Evolutionary conservation across 2,113 vertebrate genomes (phyloP), one percentile per base, ranked within the genome.

Genomic region (Spilogale gracilis): DNA sequence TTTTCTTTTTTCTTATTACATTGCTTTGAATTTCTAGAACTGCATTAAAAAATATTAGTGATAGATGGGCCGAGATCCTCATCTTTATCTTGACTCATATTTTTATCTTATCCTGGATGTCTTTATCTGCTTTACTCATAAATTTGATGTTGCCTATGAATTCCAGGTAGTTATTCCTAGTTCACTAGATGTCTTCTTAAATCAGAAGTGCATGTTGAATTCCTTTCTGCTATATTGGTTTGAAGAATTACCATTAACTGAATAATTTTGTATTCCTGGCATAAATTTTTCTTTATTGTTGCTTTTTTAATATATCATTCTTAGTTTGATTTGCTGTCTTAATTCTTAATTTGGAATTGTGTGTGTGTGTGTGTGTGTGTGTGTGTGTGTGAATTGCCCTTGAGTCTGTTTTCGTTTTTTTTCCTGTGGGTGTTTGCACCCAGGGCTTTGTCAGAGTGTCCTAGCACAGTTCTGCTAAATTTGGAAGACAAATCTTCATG

Each of bases 61-160:
- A 63, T 56, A 65, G 13, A 43, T 56, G 67, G 3, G 2, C 21
- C 67, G 48, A 43, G 43, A n/a, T 43, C 56, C 23, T 81, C 20
- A 67, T 76, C 58, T 87, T 91, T 83, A 69, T 45, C 12, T 23
- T 87, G 30, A 60, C 38, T 67, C 71, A 60, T 25, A 3, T 90
- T 2, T 74, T 45, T 74, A 45, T 73, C 69, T 73, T 43, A 21
- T 38, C 38, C 13, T 48, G 27, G 78, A n/a, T 93, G 27, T 80
- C 61, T 60, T 78, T 89, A 21, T 85, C 27, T 73, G 8, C 25
- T 91, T 91, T 48, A 56, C 45, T 91, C 4, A 32, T 32, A 58
- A 32, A 78, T 89, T 93, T 96, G 56, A 58, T 74, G 48, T 91
- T 87, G 38, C 65, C 56, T 73, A 17, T 78, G 93, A 43, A 69